These are phyloP conservation scores for Meleagris gallopavo DNA, from an alignment of 2,113 vertebrate genomes.

Conservation along the genomic window DNA sequence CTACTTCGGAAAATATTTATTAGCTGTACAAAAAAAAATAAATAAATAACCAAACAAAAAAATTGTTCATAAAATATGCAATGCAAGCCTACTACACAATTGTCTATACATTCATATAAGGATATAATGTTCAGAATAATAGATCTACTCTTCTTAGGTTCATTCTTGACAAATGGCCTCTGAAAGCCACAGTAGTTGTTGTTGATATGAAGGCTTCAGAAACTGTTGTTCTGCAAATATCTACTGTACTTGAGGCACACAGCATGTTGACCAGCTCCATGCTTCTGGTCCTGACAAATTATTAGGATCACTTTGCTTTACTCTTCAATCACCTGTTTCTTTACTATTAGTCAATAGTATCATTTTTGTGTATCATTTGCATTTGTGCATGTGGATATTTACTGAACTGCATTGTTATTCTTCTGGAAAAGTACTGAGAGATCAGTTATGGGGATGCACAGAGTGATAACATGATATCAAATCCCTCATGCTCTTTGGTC, in stretches of 20 bases:
- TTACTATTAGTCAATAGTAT: not conserved
- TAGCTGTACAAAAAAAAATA: not conserved
- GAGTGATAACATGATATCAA: not conserved
- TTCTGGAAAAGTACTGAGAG: not conserved
- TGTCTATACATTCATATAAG: not conserved
- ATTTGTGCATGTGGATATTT: not conserved
- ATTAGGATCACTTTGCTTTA: not conserved
- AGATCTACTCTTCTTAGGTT: not conserved
- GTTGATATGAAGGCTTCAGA: not conserved
- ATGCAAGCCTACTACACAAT: not conserved
- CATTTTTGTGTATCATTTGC: not conserved
- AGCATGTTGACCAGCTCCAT: not conserved
- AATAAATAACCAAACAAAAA: not conserved
- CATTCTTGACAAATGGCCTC: not conserved
- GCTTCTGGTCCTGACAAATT: not conserved
- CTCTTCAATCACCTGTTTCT: not conserved
- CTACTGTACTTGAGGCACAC: not conserved
- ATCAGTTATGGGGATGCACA: not conserved
- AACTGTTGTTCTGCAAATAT: not conserved
- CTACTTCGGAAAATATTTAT: constrained; percentile 14
- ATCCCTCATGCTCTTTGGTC: not conserved
- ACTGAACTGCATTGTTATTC: not conserved
- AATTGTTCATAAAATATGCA: constrained; percentile 21
- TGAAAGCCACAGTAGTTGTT: not conserved
- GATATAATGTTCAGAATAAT: not conserved